Base-by-base conservation (phyloP, 2,797 vertebrate species). In the Periparus ater region DNA sequence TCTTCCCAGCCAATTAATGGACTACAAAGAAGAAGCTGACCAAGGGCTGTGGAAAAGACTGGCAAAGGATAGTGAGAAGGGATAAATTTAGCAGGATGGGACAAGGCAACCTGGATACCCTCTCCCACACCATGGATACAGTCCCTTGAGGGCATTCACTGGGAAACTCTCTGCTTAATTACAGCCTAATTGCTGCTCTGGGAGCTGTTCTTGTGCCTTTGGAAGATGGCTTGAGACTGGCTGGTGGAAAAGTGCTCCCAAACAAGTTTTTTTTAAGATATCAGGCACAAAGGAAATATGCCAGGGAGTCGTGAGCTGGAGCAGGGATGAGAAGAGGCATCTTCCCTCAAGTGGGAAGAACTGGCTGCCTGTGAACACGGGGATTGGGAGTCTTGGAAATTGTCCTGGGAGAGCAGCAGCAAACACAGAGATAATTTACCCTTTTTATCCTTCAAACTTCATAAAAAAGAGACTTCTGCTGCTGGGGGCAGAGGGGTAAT, bases 161-260 rank as follows among this genome's bases (percentile, higher is more conserved):
- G 76, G 84, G 78, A 77, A 85, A 68, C 10, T 58, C 57, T 79
- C 65, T 80, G 50, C 57, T 88, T 91, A 83, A 89, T 94, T 89
- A 26, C 84, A 72, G n/a, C 22, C 50, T 95, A 72, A 89, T 94
- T 85, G 65, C 72, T 89, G 47, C 45, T 32, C 65, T 78, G 91
- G 58, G 38, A 72, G 36, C 65, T 65, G 75, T 78, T 91, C 85
- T 85, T 81, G 51, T 44, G 65, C 65, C 58, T 92, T 72, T 45
- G 76, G 93, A 88, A 81, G 87, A 60, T 62, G 47, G 51, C 68
- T 91, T 72, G 84, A 83, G 75, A 65, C 65, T 55, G 75, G 36
- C 13, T 27, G 29, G 50, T 54, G 75, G 93, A 93, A 95, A 94
- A 80, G 61, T 62, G 50, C 36, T 71, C 72, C 61, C 54, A 87